Base-by-base conservation (phyloP, 2,797 vertebrate genomes). In the Crenuchus spilurus region DNA sequence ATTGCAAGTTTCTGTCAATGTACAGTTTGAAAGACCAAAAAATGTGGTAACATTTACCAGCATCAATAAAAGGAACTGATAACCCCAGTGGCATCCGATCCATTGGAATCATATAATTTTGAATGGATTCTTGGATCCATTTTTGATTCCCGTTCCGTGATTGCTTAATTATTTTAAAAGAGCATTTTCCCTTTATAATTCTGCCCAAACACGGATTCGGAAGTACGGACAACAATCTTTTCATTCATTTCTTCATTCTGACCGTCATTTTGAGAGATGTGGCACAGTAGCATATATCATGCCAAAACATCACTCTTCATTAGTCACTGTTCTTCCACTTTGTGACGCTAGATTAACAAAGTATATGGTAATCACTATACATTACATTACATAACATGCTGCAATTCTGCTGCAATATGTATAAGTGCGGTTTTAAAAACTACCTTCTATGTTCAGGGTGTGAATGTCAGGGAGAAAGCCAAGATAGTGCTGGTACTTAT, bases 381-480 rank as follows among this genome's bases (percentile, higher is more conserved):
- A n/a, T n/a, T n/a, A n/a, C n/a, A n/a, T n/a, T 14, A 42, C 2
- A 20, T 46, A 3, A 46, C 18, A 18, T 44, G 11, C n/a, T n/a
- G n/a, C n/a, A n/a, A n/a, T n/a, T n/a, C n/a, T 57, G 33, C 26
- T 37, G 33, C 10, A n/a, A 20, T 5, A 6, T 22, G n/a, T 37
- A 6, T 42, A 0, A 10, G 33, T 61, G 3, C 2, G 42, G 28
- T 31, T 68, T 61, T 42, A 18, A 51, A 48, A 11, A n/a, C 20
- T 55, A 16, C 26, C 48, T 70, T 20, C 84, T 16, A 74, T 20
- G 76, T 26, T 2, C 49, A 94, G 93, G 97, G 97, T 68, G 90
- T 89, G 81, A 98, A 96, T 0, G 97, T 99, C 58, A 93, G 97
- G 28, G 97, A 99, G 85, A 99, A 99, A 83, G 97, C 97, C 31